A percentile compares a stretch with the other conserved stretches of the same genome.
Conservation (phyloP, 2,797 vertebrate species). For the Diglossa cyanea region DNA sequence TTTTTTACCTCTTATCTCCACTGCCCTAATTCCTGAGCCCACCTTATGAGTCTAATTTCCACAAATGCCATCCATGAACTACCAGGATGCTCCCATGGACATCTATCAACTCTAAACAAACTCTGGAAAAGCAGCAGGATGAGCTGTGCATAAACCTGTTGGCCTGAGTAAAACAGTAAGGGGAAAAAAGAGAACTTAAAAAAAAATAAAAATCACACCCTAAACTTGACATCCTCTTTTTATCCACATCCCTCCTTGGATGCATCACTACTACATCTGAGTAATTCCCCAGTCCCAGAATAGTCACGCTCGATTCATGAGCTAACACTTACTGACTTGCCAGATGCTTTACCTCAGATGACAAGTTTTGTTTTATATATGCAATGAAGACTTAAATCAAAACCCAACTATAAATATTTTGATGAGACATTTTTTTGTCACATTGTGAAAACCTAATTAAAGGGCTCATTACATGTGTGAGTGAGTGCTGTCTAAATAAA, state of each 20-base stretch:
- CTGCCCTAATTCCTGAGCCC: neutral
- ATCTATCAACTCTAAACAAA: rapidly evolving
- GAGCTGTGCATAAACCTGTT: neutral
- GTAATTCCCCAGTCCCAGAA: neutral
- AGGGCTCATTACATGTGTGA: neutral
- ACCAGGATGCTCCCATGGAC: neutral
- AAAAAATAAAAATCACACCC: neutral
- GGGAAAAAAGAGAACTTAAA: neutral
- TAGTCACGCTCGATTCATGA: neutral
- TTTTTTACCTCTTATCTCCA: neutral
- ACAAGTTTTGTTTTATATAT: conserved; percentile 15
- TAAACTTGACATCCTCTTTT: neutral
- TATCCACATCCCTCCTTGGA: neutral
- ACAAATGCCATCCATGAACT: neutral
- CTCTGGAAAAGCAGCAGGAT: neutral
- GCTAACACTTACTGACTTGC: neutral
- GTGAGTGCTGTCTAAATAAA: neutral
- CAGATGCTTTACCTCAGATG: conserved; percentile 48
- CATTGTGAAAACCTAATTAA: conserved; percentile 30
- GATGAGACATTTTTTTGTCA: neutral
- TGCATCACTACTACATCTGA: neutral
- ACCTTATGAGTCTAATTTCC: rapidly evolving
- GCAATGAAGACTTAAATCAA: conserved; percentile 15
- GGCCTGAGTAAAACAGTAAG: neutral
- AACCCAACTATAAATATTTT: conserved; percentile 47